phyloP scores from a whole-genome alignment of 2,113 vertebrate genomes.

The Boulengeromyrus knoepffleri region DNA sequence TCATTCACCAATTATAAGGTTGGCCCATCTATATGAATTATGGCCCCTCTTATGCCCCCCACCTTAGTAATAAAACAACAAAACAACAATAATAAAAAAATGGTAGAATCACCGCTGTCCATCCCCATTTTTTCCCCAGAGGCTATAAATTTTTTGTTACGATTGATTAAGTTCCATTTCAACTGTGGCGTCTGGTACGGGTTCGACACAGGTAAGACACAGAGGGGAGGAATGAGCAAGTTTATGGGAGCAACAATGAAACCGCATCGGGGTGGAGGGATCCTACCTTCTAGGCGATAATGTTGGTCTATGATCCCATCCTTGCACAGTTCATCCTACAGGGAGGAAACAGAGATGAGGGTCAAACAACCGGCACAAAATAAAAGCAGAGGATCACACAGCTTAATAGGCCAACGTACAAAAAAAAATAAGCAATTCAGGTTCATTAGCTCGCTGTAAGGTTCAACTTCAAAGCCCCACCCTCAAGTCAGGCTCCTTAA shows the following conservation, averaged over 20 bases:
- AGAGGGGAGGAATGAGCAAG: not conserved
- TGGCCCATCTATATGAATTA: not conserved
- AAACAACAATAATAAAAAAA: not conserved
- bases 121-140: not conserved
- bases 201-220: not conserved
- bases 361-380: not conserved
- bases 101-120: not conserved
- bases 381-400: not conserved
- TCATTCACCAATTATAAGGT: not conserved
- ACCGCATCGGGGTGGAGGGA: slow-evolving; percentile 14
- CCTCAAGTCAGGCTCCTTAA: not conserved
- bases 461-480: not conserved
- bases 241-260: slow-evolving; percentile 21
- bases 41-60: not conserved
- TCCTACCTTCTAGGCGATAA: slow-evolving; percentile 88
- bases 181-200: not conserved
- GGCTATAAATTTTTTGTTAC: not conserved
- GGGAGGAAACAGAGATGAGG: slow-evolving; percentile 28
- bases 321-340: slow-evolving; percentile 75
- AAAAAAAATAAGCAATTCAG: not conserved
- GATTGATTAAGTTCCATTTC: not conserved
- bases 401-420: not conserved
- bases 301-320: slow-evolving; percentile 76
- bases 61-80: not conserved
- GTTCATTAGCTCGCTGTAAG: not conserved